phyloP scores from a whole-genome alignment of 2,888 invertebrate genomes.

The Agriotes lineatus region DNA sequence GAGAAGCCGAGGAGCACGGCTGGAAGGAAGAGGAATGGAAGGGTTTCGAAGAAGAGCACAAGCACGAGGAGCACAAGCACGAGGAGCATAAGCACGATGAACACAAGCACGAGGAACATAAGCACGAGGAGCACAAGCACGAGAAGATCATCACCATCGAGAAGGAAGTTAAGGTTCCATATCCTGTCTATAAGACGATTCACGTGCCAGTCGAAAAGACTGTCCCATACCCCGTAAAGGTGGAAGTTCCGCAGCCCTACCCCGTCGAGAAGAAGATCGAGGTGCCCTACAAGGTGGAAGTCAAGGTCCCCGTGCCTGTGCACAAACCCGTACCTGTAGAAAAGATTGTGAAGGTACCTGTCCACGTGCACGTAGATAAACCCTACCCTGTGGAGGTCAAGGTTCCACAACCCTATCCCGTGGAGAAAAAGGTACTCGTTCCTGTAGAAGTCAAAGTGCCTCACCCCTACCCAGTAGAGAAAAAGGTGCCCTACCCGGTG shows the following conservation, averaged over 20 bases:
- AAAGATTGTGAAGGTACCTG: constrained; percentile 76
- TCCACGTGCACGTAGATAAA: constrained; percentile 71
- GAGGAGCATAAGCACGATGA: constrained; percentile 1
- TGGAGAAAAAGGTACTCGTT: constrained; percentile 74
- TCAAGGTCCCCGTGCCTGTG: constrained; percentile 66
- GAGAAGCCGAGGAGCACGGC: background rate
- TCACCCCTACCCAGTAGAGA: constrained; percentile 77
- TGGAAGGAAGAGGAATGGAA: constrained; percentile 35
- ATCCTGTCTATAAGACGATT: constrained; percentile 75
- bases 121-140: constrained; percentile 12
- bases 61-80: background rate
- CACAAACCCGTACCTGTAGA: constrained; percentile 77
- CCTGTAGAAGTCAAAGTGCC: constrained; percentile 77
- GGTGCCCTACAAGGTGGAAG: constrained; percentile 75
- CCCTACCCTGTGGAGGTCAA: constrained; percentile 78
- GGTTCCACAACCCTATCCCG: constrained; percentile 81
- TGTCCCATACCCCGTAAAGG: constrained; percentile 61
- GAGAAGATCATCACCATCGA: constrained; percentile 67
- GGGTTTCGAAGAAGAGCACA: background rate
- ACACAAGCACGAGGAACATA: constrained; percentile 4
- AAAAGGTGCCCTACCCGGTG: constrained; percentile 73
- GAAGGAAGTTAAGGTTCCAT: constrained; percentile 76
- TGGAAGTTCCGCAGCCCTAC: constrained; percentile 69
- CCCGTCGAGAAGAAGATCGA: constrained; percentile 77
- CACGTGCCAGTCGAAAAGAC: constrained; percentile 70